phyloP scores from a whole-genome alignment of 2,888 invertebrate genomes.

The Drosophila mayaguana region DNA sequence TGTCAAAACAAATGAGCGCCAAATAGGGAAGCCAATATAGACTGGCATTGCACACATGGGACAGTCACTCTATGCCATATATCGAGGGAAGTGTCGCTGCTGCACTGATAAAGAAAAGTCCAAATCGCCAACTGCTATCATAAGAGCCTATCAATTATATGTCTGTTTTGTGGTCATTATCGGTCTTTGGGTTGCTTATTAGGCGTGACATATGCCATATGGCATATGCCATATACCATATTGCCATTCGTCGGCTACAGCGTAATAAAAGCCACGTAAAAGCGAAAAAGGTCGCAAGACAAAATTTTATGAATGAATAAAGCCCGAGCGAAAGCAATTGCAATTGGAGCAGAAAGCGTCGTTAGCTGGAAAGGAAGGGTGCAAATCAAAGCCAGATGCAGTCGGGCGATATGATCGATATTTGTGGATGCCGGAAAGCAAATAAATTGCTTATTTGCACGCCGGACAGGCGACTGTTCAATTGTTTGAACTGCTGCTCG shows the following conservation, averaged over 20 bases:
- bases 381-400: constrained; percentile 62
- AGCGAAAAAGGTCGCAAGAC: constrained; percentile 13
- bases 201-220: constrained; percentile 36
- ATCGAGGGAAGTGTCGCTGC: not conserved
- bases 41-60: constrained; percentile 39
- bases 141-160: constrained; percentile 48
- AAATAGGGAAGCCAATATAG: constrained; percentile 13
- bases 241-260: constrained; percentile 5
- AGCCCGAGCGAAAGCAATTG: constrained; percentile 42
- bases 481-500: constrained; percentile 6
- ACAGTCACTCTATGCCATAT: not conserved
- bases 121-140: constrained; percentile 28
- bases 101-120: constrained; percentile 31
- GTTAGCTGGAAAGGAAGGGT: constrained; percentile 10
- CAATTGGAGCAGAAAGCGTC: constrained; percentile 8
- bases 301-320: constrained; percentile 68
- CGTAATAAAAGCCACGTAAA: constrained; percentile 59
- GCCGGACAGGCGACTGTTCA: constrained; percentile 32
- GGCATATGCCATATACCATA: constrained; percentile 18
- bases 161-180: constrained; percentile 43
- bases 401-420: constrained; percentile 72
- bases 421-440: constrained; percentile 65
- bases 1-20: constrained; percentile 70
- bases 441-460: constrained; percentile 49
- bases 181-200: constrained; percentile 32